Evolutionary conservation across 2,888 invertebrate species (phyloP), one percentile per base, ranked within the genome.

Genomic region (Thera britannica): DNA sequence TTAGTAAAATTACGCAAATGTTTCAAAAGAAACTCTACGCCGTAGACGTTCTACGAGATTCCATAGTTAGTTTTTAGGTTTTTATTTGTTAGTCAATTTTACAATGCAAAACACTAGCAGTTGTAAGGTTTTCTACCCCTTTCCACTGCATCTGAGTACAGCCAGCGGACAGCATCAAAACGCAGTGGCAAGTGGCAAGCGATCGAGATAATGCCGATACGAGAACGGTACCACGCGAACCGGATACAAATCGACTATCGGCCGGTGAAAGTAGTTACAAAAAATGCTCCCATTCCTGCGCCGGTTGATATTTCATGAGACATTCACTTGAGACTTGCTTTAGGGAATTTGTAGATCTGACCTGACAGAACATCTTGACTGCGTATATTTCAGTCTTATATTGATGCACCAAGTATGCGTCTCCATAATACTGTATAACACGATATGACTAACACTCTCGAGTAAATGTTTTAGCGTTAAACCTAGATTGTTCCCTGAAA

Each of bases 261-360:
- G 84, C 78, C 75, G 92, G 93, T 92, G 93, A 93, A 93, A 93
- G 93, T 93, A 92, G 90, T 88, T 86, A 93, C 92, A 93, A 93
- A 93, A 93, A 93, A 93, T 92, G 93, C 90, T 92, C 93, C 88
- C 91, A 92, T 93, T 93, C 89, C 92, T 87, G 84, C 85, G 82
- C 84, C 81, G 84, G 84, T 87, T 89, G 90, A 90, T 91, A 90
- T 92, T 92, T 90, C 90, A 90, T 87, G 90, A 89, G 89, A 89
- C 92, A 84, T 92, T 92, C 92, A 87, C 93, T 90, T 83, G 77
- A 84, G 80, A 79, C 79, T 71, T 61, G 75, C 62, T 72, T 70
- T 70, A 70, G 74, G 74, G 72, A 71, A 72, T 72, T 69, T 56
- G 67, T 64, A 56, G 64, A 68, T 62, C 59, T 46, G 36, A 34